Conservation (phyloP, 2,888 invertebrate species). For the Morinoia aosen region DNA sequence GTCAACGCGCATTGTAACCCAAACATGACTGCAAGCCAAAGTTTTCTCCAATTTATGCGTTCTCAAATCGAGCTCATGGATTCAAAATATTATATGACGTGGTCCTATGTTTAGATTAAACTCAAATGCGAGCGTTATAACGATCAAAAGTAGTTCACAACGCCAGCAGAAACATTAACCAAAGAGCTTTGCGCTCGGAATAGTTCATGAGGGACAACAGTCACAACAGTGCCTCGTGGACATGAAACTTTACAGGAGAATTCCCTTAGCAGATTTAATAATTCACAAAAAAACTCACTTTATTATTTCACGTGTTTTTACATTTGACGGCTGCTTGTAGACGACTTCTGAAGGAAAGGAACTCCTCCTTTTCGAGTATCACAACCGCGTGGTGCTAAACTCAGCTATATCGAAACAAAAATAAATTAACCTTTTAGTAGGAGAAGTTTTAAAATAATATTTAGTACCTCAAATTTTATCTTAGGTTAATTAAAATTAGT, state of each 20-base stretch:
- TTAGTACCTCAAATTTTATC: too few species aligned
- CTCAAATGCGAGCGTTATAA: background rate
- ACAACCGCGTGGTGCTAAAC: too few species aligned
- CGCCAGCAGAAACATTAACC: background rate
- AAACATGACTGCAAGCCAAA: background rate
- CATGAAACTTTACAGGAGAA: background rate
- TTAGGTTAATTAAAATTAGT: too few species aligned
- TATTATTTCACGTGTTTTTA: background rate
- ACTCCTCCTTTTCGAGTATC: too few species aligned
- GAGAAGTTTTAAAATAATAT: too few species aligned
- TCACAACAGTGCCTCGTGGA: too few species aligned
- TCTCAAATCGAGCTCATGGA: background rate
- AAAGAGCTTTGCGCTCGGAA: background rate
- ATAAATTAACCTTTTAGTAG: too few species aligned
- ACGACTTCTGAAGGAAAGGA: background rate
- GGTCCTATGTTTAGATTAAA: background rate
- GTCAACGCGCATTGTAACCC: background rate
- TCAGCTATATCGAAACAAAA: too few species aligned
- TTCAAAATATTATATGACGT: background rate
- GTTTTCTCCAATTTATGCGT: background rate
- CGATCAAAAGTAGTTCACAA: background rate
- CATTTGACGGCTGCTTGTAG: background rate
- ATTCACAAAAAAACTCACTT: background rate
- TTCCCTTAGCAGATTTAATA: background rate
- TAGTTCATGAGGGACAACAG: background rate